Conservation (phyloP, 2,113 vertebrate genomes). For the Vidua macroura region DNA sequence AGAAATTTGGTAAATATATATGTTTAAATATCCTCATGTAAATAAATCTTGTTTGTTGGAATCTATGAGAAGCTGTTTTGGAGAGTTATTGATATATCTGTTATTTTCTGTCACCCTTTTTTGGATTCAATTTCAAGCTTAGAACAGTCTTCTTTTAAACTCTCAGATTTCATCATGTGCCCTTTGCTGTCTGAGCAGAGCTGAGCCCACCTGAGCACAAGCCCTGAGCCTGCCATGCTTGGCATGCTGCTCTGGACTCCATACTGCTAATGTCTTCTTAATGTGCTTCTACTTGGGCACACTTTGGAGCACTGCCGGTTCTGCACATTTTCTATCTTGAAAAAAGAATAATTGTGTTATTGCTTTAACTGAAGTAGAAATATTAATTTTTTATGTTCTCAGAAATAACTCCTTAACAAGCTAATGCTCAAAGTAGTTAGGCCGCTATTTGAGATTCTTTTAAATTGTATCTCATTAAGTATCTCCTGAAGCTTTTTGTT, state of each 20-base stretch:
- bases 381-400: not conserved
- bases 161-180: not conserved
- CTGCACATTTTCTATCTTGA: not conserved
- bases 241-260: not conserved
- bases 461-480: not conserved
- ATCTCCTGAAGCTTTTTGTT: not conserved
- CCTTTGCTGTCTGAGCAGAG: not conserved
- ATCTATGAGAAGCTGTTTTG: not conserved
- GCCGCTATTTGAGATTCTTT: not conserved
- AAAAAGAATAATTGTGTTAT: not conserved
- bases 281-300: conserved; percentile 33
- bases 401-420: not conserved
- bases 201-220: not conserved
- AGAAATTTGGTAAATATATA: not conserved
- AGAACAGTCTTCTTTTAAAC: not conserved
- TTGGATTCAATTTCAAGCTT: not conserved
- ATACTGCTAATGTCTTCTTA: conserved; percentile 4
- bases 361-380: not conserved
- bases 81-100: not conserved
- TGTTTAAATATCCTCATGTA: not conserved
- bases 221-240: not conserved
- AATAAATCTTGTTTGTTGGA: not conserved
- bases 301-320: not conserved
- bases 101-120: not conserved
- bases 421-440: not conserved